Conservation (phyloP, 2,113 vertebrate genomes). For the Ctenodactylus gundi region DNA sequence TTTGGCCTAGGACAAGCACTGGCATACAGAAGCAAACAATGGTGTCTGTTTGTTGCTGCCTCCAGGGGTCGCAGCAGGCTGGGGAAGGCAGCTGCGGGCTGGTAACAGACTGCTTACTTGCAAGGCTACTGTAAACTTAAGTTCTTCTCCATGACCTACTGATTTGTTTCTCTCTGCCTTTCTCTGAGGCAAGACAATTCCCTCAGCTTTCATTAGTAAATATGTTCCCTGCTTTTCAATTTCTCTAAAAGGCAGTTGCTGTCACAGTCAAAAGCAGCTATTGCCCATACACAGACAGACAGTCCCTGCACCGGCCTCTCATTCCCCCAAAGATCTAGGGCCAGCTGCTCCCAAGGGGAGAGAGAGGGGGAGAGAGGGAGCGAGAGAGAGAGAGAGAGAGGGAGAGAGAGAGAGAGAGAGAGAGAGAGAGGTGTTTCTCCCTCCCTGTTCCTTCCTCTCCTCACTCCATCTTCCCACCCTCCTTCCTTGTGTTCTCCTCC, state of each 20-base stretch:
- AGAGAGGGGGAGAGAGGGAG: too few relatives aligned
- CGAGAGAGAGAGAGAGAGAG: too few relatives aligned
- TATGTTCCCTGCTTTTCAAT: not conserved
- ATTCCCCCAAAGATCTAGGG: not conserved
- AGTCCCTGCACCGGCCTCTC: not conserved
- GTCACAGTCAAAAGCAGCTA: not conserved
- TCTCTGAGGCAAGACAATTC: not conserved
- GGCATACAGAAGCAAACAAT: not conserved
- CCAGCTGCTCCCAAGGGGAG: not conserved
- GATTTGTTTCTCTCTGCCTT: not conserved
- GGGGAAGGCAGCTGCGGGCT: not conserved
- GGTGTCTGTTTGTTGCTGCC: rapidly evolving
- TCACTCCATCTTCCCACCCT: not conserved
- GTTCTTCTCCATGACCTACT: not conserved
- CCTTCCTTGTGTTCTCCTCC: not conserved
- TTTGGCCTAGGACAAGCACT: not conserved
- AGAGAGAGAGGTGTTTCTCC: not conserved
- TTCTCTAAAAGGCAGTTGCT: not conserved
- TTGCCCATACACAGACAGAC: rapidly evolving
- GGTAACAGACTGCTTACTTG: not conserved
- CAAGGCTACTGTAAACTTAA: not conserved
- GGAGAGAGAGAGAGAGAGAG: too few relatives aligned
- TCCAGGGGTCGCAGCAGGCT: too few relatives aligned
- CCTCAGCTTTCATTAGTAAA: not conserved
- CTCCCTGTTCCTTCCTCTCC: too few relatives aligned